phyloP scores from a whole-genome alignment of 2,888 invertebrate species.

The Myathropa florea region DNA sequence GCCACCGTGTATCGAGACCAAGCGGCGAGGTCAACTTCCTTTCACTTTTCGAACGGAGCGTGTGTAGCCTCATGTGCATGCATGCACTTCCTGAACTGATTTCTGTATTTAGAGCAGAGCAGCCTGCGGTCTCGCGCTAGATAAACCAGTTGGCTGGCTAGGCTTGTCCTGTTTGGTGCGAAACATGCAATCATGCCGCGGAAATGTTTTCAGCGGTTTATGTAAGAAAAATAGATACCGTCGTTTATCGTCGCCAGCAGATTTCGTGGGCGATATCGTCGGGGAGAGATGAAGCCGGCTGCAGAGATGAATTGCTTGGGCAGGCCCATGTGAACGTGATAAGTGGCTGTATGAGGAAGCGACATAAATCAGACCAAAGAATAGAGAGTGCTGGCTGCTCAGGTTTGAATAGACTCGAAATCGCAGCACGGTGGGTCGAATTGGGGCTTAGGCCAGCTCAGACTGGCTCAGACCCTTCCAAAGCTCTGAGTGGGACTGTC shows the following conservation, averaged over 20 bases:
- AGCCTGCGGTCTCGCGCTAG: slow-evolving; percentile 29
- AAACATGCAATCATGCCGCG: slow-evolving; percentile 38
- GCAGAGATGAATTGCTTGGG: not conserved
- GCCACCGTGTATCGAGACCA: slow-evolving; percentile 39
- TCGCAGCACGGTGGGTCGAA: too few relatives aligned
- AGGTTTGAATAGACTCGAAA: too few relatives aligned
- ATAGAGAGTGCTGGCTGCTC: too few relatives aligned
- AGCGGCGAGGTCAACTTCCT: slow-evolving; percentile 59
- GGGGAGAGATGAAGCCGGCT: not conserved
- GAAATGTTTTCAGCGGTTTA: slow-evolving; percentile 31
- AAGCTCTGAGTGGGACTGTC: too few relatives aligned
- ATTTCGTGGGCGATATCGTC: not conserved
- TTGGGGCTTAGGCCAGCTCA: too few relatives aligned
- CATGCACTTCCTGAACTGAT: slow-evolving; percentile 58
- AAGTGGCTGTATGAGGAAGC: not conserved
- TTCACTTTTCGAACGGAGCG: slow-evolving; percentile 55
- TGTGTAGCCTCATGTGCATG: slow-evolving; percentile 16
- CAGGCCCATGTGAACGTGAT: too few relatives aligned
- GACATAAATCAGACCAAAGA: not conserved
- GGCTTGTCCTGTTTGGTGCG: slow-evolving; percentile 6
- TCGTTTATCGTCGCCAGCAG: not conserved
- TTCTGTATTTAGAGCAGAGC: slow-evolving; percentile 27
- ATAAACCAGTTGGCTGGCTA: slow-evolving; percentile 43
- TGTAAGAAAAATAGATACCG: not conserved
- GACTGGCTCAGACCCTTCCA: too few relatives aligned